These are phyloP conservation scores for Lithobates pipiens DNA, from an alignment of 2,797 vertebrate species.

Conservation along the genomic window DNA sequence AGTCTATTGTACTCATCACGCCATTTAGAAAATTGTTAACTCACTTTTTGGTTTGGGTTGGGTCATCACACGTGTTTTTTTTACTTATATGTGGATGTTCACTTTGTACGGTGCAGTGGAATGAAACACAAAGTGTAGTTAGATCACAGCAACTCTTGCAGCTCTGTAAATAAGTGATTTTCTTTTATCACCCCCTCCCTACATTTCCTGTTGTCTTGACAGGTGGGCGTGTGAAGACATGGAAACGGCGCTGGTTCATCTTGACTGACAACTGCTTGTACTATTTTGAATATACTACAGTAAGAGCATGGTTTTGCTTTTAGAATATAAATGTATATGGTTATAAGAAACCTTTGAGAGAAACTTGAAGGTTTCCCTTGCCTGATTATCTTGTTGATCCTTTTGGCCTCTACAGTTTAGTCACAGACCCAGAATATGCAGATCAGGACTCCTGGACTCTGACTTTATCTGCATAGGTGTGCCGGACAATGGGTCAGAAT, in stretches of 20 bases:
- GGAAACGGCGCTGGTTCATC: slow-evolving; percentile 95
- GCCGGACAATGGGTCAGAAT: no score
- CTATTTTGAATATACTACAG: slow-evolving; percentile 95
- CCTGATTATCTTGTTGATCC: no score
- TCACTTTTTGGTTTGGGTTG: not conserved
- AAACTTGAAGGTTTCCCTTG: not conserved
- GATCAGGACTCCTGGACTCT: no score
- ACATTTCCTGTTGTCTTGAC: not conserved
- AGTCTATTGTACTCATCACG: not conserved
- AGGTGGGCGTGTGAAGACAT: slow-evolving; percentile 94
- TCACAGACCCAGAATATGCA: not conserved
- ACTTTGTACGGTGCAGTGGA: not conserved
- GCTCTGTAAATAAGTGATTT: not conserved
- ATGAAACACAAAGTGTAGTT: not conserved
- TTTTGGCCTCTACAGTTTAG: no score
- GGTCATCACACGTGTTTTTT: slow-evolving; percentile 8
- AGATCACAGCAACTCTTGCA: not conserved
- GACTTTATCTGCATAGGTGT: not conserved
- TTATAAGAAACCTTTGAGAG: not conserved
- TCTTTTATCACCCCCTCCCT: not conserved
- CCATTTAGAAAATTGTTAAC: slow-evolving; percentile 4
- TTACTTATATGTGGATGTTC: not conserved
- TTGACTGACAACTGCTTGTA: slow-evolving; percentile 95
- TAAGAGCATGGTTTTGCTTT: slow-evolving; percentile 69
- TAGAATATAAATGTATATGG: no score